Conservation (phyloP, 1,140 invertebrate genomes). For the Temnothorax nylanderi region DNA sequence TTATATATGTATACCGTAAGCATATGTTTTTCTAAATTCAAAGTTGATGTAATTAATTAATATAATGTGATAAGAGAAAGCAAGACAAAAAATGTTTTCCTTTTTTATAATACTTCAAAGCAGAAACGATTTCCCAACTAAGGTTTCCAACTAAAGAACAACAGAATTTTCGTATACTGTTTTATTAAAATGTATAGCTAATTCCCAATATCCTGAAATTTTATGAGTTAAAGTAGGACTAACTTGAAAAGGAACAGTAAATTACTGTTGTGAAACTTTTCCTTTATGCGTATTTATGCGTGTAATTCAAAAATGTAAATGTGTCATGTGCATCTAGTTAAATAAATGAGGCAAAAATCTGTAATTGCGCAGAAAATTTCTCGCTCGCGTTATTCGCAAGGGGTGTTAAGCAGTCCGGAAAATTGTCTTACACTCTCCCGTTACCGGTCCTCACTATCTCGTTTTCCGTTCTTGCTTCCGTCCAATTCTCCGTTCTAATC, state of each 20-base stretch:
- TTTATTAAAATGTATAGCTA: not conserved
- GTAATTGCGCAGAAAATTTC: slow-evolving; percentile 44
- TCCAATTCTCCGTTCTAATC: slow-evolving; percentile 12
- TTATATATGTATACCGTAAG: not conserved
- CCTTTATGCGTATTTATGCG: not conserved
- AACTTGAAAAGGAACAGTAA: not conserved
- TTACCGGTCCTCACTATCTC: slow-evolving; percentile 8
- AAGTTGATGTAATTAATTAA: not conserved
- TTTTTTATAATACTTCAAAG: not conserved
- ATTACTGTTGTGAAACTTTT: not conserved
- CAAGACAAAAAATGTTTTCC: not conserved
- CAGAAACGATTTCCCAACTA: not conserved
- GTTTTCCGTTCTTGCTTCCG: slow-evolving; percentile 3
- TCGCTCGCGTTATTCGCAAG: slow-evolving; percentile 34
- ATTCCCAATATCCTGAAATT: not conserved
- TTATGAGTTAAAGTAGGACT: not conserved
- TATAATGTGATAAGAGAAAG: not conserved
- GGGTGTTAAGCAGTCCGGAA: slow-evolving; percentile 43
- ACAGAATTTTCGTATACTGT: not conserved
- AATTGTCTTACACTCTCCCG: slow-evolving; percentile 23
- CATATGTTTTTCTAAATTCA: slow-evolving; percentile 1
- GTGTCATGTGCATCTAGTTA: not conserved
- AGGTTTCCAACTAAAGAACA: not conserved
- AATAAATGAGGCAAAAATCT: slow-evolving; percentile 40
- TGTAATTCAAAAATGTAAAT: not conserved